Percentiles rank a stretch among this genome's conserved stretches.
These are phyloP conservation scores for Pelosia muscerda DNA, from an alignment of 2,888 invertebrate species.

Conservation along the genomic window DNA sequence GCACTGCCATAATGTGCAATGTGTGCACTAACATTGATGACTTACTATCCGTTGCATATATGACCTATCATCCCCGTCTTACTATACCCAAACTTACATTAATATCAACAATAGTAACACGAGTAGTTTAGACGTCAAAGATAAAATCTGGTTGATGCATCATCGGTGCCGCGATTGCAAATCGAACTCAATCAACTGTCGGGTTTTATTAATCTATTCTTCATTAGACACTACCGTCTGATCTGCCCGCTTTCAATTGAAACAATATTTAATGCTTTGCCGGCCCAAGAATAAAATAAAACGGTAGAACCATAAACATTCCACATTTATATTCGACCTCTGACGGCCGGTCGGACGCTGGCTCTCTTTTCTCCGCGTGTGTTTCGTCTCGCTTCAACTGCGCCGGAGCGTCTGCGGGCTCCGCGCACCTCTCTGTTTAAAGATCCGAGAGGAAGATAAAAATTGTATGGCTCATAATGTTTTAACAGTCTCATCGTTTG, in stretches of 20 bases:
- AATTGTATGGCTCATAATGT: slow-evolving; percentile 84
- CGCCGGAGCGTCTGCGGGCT: slow-evolving; percentile 81
- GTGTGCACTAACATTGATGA: slow-evolving; percentile 4
- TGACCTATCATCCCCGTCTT: neutral
- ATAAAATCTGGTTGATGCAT: slow-evolving; percentile 56
- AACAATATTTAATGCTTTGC: slow-evolving; percentile 85
- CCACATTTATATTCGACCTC: slow-evolving; percentile 87
- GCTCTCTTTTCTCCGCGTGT: slow-evolving; percentile 60
- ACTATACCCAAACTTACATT: slow-evolving; percentile 35
- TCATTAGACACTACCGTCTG: slow-evolving; percentile 81
- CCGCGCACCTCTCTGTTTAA: slow-evolving; percentile 70
- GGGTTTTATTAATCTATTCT: slow-evolving; percentile 77
- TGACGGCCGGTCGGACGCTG: slow-evolving; percentile 71
- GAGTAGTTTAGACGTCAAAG: slow-evolving; percentile 61
- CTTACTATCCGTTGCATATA: slow-evolving; percentile 8
- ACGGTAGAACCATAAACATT: slow-evolving; percentile 87
- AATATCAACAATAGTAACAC: slow-evolving; percentile 69
- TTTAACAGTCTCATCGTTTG: slow-evolving; percentile 78
- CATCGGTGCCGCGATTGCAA: slow-evolving; percentile 66
- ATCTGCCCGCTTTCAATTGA: slow-evolving; percentile 85
- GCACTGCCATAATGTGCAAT: slow-evolving; percentile 10
- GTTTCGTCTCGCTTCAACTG: slow-evolving; percentile 71
- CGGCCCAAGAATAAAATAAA: slow-evolving; percentile 84
- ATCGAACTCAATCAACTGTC: slow-evolving; percentile 78
- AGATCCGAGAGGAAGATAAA: slow-evolving; percentile 82